A percentile compares a stretch with the other conserved stretches of the same genome.
phyloP scores from a whole-genome alignment of 1,140 invertebrate genomes.

The Hylaeus volcanicus region DNA sequence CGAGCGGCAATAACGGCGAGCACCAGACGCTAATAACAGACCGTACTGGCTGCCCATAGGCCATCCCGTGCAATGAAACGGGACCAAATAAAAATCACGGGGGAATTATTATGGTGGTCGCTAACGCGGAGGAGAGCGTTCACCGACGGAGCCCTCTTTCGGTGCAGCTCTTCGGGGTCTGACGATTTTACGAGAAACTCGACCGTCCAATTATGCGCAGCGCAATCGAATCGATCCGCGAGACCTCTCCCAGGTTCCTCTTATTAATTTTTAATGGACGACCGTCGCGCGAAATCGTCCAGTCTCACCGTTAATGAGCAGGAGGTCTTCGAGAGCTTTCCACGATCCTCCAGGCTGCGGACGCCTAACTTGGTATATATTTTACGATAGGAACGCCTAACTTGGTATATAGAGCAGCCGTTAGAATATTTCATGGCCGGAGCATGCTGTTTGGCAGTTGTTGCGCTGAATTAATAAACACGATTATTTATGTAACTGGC shows the following conservation, averaged over 20 bases:
- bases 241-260: constrained; percentile 11
- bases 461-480: constrained; percentile 32
- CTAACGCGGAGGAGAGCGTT: constrained; percentile 66
- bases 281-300: constrained; percentile 27
- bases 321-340: constrained; percentile 1
- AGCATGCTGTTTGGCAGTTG: constrained; percentile 15
- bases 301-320: constrained; percentile 32
- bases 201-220: constrained; percentile 54
- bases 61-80: constrained; percentile 79
- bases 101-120: constrained; percentile 81
- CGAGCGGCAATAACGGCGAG: constrained; percentile 79
- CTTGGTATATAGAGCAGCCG: no score
- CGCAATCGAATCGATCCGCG: constrained; percentile 36
- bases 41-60: constrained; percentile 79
- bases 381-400: constrained; percentile 23
- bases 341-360: no score
- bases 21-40: constrained; percentile 82
- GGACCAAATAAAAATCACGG: constrained; percentile 78
- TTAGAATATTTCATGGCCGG: constrained; percentile 37
- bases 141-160: constrained; percentile 34
- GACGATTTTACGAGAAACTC: constrained; percentile 55
- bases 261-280: constrained; percentile 59
- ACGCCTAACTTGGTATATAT: neutral
- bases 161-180: constrained; percentile 8
- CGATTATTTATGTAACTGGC: constrained; percentile 27